Evolutionary conservation across 2,888 invertebrate genomes (phyloP).

Genomic region (Ochlodes sylvanus): DNA sequence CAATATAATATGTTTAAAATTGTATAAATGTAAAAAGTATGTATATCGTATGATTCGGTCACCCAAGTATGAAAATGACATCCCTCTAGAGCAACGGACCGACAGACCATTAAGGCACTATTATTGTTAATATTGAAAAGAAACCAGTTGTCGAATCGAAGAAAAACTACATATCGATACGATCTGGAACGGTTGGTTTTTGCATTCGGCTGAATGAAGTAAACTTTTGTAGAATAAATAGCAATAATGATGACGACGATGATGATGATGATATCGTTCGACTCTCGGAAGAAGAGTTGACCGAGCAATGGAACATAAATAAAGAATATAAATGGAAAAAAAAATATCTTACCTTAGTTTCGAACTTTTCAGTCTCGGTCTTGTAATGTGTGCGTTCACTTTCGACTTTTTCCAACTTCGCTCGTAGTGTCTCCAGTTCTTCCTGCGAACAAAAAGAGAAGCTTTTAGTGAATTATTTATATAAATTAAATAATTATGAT

Average conservation of each 20-base stretch:
- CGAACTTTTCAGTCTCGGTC: conserved; percentile 94
- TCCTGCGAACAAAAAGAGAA: conserved; percentile 85
- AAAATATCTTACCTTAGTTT: conserved; percentile 95
- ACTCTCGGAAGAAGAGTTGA: too few relatives aligned
- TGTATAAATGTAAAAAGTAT: too few relatives aligned
- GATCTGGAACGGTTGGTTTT: background rate
- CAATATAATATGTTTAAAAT: too few relatives aligned
- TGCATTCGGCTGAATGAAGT: background rate
- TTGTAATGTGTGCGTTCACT: conserved; percentile 93
- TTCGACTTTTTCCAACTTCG: conserved; percentile 94
- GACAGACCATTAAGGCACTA: conserved; percentile 35
- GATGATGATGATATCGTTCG: too few relatives aligned
- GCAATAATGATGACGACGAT: too few relatives aligned
- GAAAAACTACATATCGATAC: conserved; percentile 1
- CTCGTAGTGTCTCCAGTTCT: conserved; percentile 92
- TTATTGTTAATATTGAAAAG: conserved; percentile 39
- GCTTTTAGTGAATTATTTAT: conserved; percentile 2
- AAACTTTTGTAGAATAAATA: background rate
- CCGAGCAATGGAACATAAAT: background rate
- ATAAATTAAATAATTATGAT: too few relatives aligned
- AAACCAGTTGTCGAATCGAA: conserved; percentile 35
- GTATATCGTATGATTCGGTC: too few relatives aligned
- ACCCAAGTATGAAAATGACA: background rate
- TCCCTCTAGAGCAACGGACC: conserved; percentile 24
- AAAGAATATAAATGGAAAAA: too few relatives aligned